phyloP scores from a whole-genome alignment of 1,140 invertebrate genomes.

The Lucilia cuprina region DNA sequence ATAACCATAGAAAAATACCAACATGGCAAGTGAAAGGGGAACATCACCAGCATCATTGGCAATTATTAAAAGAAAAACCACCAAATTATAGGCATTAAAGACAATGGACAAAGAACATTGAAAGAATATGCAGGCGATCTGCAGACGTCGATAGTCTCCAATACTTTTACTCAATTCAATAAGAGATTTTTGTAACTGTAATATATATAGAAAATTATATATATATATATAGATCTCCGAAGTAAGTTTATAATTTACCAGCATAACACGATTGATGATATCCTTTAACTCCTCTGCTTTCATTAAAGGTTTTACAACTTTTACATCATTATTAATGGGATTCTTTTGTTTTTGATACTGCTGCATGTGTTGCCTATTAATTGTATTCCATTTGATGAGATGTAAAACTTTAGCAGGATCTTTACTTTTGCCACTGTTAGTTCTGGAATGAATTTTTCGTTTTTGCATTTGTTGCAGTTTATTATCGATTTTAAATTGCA shows the following conservation, averaged over 20 bases:
- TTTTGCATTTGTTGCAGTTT: neutral
- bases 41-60: slow-evolving; percentile 12
- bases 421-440: neutral
- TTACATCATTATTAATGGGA: neutral
- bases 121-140: slow-evolving; percentile 40
- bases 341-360: neutral
- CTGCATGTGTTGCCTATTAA: neutral
- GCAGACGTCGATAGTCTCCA: slow-evolving; percentile 36
- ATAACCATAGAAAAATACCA: slow-evolving; percentile 42
- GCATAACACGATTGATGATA: neutral
- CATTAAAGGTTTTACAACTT: neutral
- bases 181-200: slow-evolving; percentile 42
- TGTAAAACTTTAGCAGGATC: neutral
- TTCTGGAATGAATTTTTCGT: neutral
- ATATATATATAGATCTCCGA: neutral
- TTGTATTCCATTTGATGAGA: neutral
- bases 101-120: slow-evolving; percentile 37
- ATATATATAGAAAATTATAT: neutral
- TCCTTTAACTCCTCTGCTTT: neutral
- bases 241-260: neutral
- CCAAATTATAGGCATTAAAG: slow-evolving; percentile 43
- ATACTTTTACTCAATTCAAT: slow-evolving; percentile 39
- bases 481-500: neutral
- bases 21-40: slow-evolving; percentile 31
- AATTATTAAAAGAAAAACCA: slow-evolving; percentile 39